phyloP scores from a whole-genome alignment of 2,113 vertebrate species.

The Percina caprodes region DNA sequence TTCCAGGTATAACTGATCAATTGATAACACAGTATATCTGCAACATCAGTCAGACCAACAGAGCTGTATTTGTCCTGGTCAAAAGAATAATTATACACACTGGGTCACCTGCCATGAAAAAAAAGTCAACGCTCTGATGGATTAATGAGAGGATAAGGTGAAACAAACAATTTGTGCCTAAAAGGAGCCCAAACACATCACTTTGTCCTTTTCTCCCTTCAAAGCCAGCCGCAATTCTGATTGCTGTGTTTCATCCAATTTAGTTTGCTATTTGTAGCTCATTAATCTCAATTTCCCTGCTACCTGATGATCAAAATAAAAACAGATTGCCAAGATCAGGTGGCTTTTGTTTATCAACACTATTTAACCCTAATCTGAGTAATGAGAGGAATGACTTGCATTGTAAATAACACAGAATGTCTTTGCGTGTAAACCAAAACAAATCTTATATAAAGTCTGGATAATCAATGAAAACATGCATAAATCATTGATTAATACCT shows the following conservation, averaged over 20 bases:
- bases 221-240: conserved; percentile 46
- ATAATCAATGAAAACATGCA: neutral
- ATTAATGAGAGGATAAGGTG: conserved; percentile 32
- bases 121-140: conserved; percentile 2
- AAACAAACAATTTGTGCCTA: conserved; percentile 44
- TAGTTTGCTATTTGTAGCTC: conserved; percentile 62
- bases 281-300: conserved; percentile 64
- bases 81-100: conserved; percentile 26
- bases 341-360: conserved; percentile 59
- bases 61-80: neutral
- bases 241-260: conserved; percentile 55
- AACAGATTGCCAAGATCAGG: conserved; percentile 60
- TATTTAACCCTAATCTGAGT: conserved; percentile 30
- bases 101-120: conserved; percentile 13
- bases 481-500: neutral
- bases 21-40: neutral
- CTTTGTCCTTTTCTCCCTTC: conserved; percentile 24
- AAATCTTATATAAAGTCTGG: neutral
- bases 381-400: conserved; percentile 23
- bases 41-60: neutral
- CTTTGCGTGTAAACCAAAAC: neutral
- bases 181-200: conserved; percentile 41
- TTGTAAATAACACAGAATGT: conserved; percentile 7
- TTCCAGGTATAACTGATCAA: neutral
- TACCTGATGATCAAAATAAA: conserved; percentile 62